A percentile compares a stretch with the other conserved stretches of the same genome.
Conservation (phyloP, 2,113 vertebrate species). For the Dermatemys mawii region DNA sequence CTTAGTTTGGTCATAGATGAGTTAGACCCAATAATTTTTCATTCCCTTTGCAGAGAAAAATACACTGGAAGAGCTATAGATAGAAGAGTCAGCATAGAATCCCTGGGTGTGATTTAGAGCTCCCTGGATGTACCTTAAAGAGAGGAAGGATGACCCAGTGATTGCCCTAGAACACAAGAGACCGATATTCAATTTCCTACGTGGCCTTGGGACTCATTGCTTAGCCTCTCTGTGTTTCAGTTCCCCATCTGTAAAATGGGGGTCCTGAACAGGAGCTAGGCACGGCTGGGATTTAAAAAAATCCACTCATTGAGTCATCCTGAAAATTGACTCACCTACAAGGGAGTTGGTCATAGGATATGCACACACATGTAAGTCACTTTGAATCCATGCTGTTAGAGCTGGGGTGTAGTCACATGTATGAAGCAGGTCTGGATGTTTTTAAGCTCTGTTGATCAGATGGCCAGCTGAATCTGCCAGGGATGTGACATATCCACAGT, state of each 20-base stretch:
- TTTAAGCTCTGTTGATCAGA: not conserved
- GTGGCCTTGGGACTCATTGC: not conserved
- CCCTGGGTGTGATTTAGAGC: not conserved
- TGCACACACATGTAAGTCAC: not conserved
- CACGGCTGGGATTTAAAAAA: not conserved
- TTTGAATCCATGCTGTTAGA: not conserved
- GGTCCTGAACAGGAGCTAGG: not conserved
- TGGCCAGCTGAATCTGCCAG: not conserved
- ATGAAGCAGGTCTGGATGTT: not conserved
- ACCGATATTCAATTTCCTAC: not conserved
- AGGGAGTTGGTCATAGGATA: not conserved
- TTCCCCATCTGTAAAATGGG: not conserved
- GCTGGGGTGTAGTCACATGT: not conserved
- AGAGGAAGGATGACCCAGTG: not conserved
- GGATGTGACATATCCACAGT: not conserved
- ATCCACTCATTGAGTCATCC: not conserved
- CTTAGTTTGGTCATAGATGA: not conserved
- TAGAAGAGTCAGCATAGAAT: not conserved
- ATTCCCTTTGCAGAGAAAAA: not conserved
- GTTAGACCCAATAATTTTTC: not conserved
- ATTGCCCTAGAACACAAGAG: not conserved
- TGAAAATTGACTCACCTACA: not conserved
- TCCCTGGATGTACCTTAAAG: not conserved
- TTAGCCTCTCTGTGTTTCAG: not conserved
- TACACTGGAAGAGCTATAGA: not conserved